Percentiles rank a stretch among this genome's conserved stretches.
Conservation (phyloP, 2,113 vertebrate genomes). For the Salvelinus fontinalis region DNA sequence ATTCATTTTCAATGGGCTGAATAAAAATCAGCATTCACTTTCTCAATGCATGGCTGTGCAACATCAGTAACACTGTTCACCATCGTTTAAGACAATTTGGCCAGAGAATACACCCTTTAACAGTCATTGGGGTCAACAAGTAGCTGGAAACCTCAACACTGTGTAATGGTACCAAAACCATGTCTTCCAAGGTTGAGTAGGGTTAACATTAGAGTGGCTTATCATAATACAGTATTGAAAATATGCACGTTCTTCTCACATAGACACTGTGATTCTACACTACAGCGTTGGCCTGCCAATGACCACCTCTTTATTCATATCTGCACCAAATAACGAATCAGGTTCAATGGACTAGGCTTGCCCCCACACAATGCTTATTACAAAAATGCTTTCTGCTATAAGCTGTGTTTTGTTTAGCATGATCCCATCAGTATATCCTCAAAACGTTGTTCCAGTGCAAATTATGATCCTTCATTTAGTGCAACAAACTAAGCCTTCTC, state of each 20-base stretch:
- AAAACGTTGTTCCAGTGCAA: background rate
- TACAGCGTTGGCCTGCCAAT: background rate
- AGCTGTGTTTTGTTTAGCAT: slow-evolving; percentile 40
- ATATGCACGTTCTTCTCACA: slow-evolving; percentile 14
- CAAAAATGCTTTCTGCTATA: background rate
- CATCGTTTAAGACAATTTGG: background rate
- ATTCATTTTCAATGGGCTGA: background rate
- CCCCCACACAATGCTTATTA: background rate
- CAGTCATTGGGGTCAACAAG: background rate
- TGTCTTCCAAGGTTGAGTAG: background rate
- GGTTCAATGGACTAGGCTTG: background rate
- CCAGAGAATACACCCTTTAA: background rate
- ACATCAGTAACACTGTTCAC: no score
- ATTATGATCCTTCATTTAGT: background rate
- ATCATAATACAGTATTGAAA: background rate
- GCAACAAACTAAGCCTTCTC: slow-evolving; percentile 4
- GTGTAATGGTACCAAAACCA: background rate
- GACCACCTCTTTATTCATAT: background rate
- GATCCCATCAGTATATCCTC: slow-evolving; percentile 16
- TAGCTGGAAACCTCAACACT: background rate
- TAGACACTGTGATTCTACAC: slow-evolving; percentile 22
- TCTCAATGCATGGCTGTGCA: no score
- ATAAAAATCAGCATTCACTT: no score
- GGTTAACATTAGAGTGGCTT: background rate
- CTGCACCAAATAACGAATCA: background rate